Evolutionary conservation across 2,888 invertebrate genomes (phyloP), one percentile per base, ranked within the genome.

Genomic region (Hetaerina titia): DNA sequence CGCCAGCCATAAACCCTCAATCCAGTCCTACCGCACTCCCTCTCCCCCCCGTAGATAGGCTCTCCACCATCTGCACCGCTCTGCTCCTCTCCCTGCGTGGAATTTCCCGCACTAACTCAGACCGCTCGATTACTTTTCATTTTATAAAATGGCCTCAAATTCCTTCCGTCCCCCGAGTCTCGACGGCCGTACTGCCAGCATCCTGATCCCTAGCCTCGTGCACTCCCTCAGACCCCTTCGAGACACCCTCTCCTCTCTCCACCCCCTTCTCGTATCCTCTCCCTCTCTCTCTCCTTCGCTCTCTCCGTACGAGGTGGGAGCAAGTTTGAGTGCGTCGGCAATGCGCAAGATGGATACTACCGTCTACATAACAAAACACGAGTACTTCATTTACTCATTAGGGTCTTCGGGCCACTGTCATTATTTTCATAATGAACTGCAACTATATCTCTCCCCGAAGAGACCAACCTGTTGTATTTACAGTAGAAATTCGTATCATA

Each of bases 61-160:
- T 22, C 69, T 69, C 15, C 60, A 2, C 60, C 60, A 15, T 17
- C 5, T 17, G 17, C 60, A 17, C 60, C 4, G 45, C 45, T n/a
- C n/a, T 45, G 45, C 60, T 5, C 4, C 25, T 81, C 81, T 8
- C 31, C 81, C n/a, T 11, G 31, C 4, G 81, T 7, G 22, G 31
- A 81, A 81, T 81, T 25, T 13, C 81, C 19, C 13, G 9, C 81
- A 81, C 31, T 7, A 15, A 31, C 81, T 81, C 81, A 81, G 22
- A 25, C 81, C 8, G 31, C 31, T 22, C 81, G 25, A 81, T 81
- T 81, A 11, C 81, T 81, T 31, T 31, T 81, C 81, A 81, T 81
- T 81, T 81, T 81, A 25, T 31, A 81, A 81, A 81, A 81, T 31
- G 31, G 81, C 31, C 81, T 69, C n/a, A n/a, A 81, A 81, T 81